Evolutionary conservation across 1,140 invertebrate species (phyloP).

Genomic region (Lysiphlebus fabarum): DNA sequence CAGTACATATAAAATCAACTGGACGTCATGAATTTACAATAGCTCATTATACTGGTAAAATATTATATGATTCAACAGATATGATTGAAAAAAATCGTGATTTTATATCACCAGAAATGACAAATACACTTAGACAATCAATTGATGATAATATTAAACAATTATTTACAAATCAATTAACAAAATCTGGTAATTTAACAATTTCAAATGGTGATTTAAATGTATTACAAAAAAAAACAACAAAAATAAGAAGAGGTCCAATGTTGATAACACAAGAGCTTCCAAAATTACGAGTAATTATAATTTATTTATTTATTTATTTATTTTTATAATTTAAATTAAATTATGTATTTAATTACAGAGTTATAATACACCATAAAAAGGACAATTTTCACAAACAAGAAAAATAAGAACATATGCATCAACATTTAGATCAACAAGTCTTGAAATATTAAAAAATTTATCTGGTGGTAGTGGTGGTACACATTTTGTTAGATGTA

Average conservation of each 20-base stretch:
- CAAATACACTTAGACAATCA: conserved; percentile 77
- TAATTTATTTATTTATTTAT: background rate
- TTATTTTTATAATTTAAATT: conserved; percentile 20
- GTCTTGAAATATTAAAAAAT: conserved; percentile 80
- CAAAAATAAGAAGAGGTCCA: conserved; percentile 32
- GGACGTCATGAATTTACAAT: conserved; percentile 71
- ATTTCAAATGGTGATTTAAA: conserved; percentile 37
- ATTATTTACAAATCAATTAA: conserved; percentile 80
- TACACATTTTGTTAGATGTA: conserved; percentile 76
- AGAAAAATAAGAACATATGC: conserved; percentile 73
- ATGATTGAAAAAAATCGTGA: conserved; percentile 87
- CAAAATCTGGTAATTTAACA: conserved; percentile 78
- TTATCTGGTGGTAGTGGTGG: conserved; percentile 70
- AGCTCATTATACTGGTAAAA: conserved; percentile 80
- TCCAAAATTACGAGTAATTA: too few relatives aligned
- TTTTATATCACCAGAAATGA: conserved; percentile 82
- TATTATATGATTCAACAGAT: conserved; percentile 75
- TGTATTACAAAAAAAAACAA: conserved; percentile 40
- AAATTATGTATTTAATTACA: too few relatives aligned
- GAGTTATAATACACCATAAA: conserved; percentile 70
- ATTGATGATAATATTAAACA: conserved; percentile 67
- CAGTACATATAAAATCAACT: conserved; percentile 60
- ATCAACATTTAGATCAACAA: conserved; percentile 73
- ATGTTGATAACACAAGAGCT: too few relatives aligned
- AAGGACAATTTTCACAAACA: conserved; percentile 78